phyloP scores from a whole-genome alignment of 2,113 vertebrate genomes.

The Rutilus rutilus region DNA sequence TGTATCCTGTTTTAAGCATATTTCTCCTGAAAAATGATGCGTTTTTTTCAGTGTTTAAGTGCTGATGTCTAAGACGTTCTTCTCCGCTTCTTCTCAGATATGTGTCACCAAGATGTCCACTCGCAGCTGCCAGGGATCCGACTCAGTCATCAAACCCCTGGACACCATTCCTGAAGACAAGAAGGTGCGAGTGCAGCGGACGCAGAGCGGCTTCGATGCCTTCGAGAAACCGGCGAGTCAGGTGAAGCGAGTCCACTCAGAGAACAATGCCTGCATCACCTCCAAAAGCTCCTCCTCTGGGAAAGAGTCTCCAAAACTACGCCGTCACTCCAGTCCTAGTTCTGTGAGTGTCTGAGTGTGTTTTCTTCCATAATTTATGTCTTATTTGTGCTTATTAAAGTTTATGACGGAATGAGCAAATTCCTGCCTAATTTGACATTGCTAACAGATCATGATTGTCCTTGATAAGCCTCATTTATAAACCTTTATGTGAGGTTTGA shows the following conservation, averaged over 20 bases:
- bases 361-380: no score
- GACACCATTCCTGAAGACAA: slow-evolving; percentile 98
- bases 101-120: slow-evolving; percentile 99
- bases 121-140: slow-evolving; percentile 93
- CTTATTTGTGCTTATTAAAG: no score
- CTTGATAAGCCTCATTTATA: neutral
- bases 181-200: slow-evolving; percentile 94
- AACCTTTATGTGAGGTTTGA: neutral
- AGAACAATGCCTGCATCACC: slow-evolving; percentile 96
- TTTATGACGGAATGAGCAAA: neutral
- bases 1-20: neutral
- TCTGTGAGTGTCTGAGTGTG: slow-evolving; percentile 91
- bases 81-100: slow-evolving; percentile 80
- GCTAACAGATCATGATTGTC: neutral
- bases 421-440: neutral
- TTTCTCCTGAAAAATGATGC: neutral
- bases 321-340: slow-evolving; percentile 92
- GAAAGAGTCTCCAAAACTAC: slow-evolving; percentile 93
- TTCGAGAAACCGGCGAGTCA: slow-evolving; percentile 93
- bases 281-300: slow-evolving; percentile 84
- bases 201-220: slow-evolving; percentile 92
- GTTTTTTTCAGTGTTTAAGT: neutral
- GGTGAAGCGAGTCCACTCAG: slow-evolving; percentile 95
- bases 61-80: neutral
- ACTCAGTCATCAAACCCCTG: slow-evolving; percentile 94